These are phyloP conservation scores for Ispidina lecontei DNA, from an alignment of 2,797 vertebrate species.

Conservation along the genomic window DNA sequence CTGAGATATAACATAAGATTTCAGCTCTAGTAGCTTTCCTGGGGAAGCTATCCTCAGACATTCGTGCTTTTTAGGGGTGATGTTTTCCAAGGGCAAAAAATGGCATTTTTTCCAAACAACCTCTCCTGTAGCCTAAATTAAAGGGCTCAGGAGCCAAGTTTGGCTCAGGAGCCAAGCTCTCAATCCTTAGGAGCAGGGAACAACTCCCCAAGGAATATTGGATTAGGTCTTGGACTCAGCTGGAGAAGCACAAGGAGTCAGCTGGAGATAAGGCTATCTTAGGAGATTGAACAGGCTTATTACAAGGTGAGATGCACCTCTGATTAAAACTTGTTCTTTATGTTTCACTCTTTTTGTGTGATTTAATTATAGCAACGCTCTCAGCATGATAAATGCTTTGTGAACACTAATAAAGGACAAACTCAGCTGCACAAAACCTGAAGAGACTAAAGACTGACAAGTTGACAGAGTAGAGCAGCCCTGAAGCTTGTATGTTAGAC, in stretches of 20 bases:
- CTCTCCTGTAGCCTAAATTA: too few species aligned
- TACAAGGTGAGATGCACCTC: neutral
- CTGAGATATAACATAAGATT: too few species aligned
- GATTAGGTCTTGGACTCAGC: neutral
- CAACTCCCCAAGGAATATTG: neutral
- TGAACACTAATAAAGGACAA: neutral
- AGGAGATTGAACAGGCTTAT: neutral
- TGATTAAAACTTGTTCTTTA: neutral
- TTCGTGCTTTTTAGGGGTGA: too few species aligned
- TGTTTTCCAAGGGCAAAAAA: too few species aligned
- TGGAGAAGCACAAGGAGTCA: neutral
- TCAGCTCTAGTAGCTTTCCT: too few species aligned
- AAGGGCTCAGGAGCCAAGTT: too few species aligned
- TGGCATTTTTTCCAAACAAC: too few species aligned
- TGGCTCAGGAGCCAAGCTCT: neutral
- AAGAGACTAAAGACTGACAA: neutral
- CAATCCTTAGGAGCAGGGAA: neutral
- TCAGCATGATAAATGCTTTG: neutral
- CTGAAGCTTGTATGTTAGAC: neutral
- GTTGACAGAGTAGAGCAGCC: neutral
- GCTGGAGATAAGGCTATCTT: neutral
- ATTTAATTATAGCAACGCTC: neutral
- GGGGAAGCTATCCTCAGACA: too few species aligned
- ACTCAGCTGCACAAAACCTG: neutral
- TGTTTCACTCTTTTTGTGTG: neutral